Evolutionary conservation across 2,888 invertebrate genomes (phyloP).

Genomic region (Chydorus sphaericus): DNA sequence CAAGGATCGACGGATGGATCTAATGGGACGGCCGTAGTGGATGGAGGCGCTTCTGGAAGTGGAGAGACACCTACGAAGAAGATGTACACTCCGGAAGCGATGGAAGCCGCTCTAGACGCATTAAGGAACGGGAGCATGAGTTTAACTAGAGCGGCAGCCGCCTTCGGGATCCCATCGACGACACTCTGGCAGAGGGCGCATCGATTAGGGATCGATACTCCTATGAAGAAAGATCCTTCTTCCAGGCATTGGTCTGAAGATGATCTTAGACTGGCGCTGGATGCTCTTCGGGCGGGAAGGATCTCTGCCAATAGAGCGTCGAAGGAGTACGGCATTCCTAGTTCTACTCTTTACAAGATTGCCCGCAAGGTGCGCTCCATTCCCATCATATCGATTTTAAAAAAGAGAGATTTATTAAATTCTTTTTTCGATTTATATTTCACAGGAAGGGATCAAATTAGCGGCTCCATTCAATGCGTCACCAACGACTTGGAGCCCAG

Average conservation of each 20-base stretch:
- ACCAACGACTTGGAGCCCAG: conserved; percentile 73
- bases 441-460: conserved; percentile 60
- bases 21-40: not conserved
- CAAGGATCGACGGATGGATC: not conserved
- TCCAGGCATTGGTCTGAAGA: conserved; percentile 57
- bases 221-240: conserved; percentile 44
- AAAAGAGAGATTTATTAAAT: not conserved
- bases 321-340: conserved; percentile 68
- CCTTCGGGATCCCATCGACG: conserved; percentile 77
- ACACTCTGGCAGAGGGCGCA: conserved; percentile 84
- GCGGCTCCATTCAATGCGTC: conserved; percentile 83
- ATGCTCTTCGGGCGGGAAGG: conserved; percentile 65
- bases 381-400: not conserved
- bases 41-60: not conserved
- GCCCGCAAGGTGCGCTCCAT: conserved; percentile 46
- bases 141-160: conserved; percentile 69
- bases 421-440: not conserved
- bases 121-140: conserved; percentile 76
- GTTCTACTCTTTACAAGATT: conserved; percentile 81
- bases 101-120: conserved; percentile 76
- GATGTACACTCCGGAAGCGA: conserved; percentile 69
- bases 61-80: conserved; percentile 13
- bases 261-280: conserved; percentile 63
- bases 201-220: conserved; percentile 68
- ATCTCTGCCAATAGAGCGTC: conserved; percentile 84